phyloP scores from a whole-genome alignment of 2,888 invertebrate species.

The Ornithoptera priamus region DNA sequence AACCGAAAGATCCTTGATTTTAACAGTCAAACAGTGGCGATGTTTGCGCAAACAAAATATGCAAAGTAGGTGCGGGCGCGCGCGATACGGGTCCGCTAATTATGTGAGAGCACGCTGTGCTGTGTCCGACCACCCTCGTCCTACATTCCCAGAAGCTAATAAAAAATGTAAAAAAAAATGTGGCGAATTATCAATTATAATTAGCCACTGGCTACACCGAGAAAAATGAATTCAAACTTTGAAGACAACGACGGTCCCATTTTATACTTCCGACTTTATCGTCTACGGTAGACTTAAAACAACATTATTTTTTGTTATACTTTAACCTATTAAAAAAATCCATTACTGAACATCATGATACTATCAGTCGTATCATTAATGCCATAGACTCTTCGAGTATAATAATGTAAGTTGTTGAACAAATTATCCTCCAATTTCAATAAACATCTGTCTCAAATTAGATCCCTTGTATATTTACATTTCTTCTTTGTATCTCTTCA shows the following conservation, averaged over 20 bases:
- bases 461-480: constrained; percentile 29
- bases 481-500: constrained; percentile 37
- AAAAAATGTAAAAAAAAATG: constrained; percentile 72
- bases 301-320: not conserved
- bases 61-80: constrained; percentile 73
- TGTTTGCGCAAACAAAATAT: constrained; percentile 77
- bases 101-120: constrained; percentile 71
- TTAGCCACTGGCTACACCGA: constrained; percentile 50
- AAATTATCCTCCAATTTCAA: constrained; percentile 10
- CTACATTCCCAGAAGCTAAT: constrained; percentile 68
- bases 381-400: not conserved
- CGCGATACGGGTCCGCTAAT: constrained; percentile 71
- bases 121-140: constrained; percentile 58
- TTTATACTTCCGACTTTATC: constrained; percentile 6
- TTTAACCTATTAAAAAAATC: not conserved
- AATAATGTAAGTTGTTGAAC: not conserved
- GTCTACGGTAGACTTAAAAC: not conserved
- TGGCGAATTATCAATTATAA: constrained; percentile 73
- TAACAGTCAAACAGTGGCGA: constrained; percentile 72
- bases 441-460: constrained; percentile 30
- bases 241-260: constrained; percentile 1
- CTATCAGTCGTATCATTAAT: not conserved
- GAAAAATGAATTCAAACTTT: constrained; percentile 26
- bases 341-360: not conserved
- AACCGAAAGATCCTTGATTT: constrained; percentile 65